Evolutionary conservation across 2,113 vertebrate genomes (phyloP).

Genomic region (Holacanthus passer): DNA sequence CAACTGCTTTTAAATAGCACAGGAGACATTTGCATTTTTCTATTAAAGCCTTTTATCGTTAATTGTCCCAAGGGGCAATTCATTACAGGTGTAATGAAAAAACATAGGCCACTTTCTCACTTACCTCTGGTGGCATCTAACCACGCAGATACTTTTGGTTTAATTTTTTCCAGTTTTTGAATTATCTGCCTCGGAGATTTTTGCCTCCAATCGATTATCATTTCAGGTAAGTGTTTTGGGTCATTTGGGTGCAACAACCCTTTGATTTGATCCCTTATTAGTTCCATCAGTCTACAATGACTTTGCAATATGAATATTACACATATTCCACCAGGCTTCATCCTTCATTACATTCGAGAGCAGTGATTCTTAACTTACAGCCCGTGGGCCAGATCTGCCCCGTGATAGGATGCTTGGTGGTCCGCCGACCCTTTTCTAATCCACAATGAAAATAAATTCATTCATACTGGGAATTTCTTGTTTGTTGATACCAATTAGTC

Average conservation of each 20-base stretch:
- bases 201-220: background rate
- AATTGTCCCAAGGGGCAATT: background rate
- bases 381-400: no score
- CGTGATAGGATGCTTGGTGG: no score
- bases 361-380: no score
- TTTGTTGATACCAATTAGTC: no score
- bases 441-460: no score
- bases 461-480: no score
- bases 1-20: background rate
- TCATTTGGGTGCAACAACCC: background rate
- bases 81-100: background rate
- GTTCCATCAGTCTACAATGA: background rate
- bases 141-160: background rate
- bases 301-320: background rate
- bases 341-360: background rate
- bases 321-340: background rate
- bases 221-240: background rate
- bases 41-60: background rate
- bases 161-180: background rate
- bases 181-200: background rate
- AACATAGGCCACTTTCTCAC: background rate
- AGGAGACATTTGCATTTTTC: slow-evolving; percentile 11
- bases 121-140: background rate
- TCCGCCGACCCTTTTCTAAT: no score
- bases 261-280: background rate